phyloP scores from a whole-genome alignment of 2,113 vertebrate genomes.

The Perccottus glenii region DNA sequence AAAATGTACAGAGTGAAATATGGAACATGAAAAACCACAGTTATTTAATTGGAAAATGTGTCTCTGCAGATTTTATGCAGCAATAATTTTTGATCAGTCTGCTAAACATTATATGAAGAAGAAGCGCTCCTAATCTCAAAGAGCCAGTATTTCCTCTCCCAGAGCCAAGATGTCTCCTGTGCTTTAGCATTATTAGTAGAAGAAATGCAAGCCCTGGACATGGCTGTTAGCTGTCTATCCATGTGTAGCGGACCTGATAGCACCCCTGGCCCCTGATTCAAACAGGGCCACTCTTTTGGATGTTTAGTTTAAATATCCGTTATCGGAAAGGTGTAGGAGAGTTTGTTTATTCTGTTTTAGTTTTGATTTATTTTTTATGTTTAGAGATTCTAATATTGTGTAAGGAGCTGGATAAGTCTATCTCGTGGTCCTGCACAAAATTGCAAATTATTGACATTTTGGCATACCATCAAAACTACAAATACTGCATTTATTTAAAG shows the following conservation, averaged over 20 bases:
- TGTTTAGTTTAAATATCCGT: too few species aligned
- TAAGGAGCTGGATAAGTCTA: too few species aligned
- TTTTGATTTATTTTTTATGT: too few species aligned
- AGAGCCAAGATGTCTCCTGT: neutral
- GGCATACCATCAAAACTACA: too few species aligned
- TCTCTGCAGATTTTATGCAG: neutral
- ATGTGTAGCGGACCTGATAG: neutral
- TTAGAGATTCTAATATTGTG: too few species aligned
- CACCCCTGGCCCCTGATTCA: neutral
- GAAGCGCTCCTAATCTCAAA: neutral
- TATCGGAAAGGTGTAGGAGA: too few species aligned
- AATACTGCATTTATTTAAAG: too few species aligned
- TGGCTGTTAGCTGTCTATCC: neutral
- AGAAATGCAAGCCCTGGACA: neutral
- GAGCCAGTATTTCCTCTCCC: neutral
- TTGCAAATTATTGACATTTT: too few species aligned
- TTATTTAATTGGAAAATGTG: slow-evolving; percentile 1
- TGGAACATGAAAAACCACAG: slow-evolving; percentile 4
- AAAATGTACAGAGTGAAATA: neutral
- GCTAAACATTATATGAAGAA: slow-evolving; percentile 2
- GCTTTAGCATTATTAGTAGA: neutral
- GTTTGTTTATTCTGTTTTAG: too few species aligned
- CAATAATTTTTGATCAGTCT: slow-evolving; percentile 6
- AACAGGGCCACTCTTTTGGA: neutral
- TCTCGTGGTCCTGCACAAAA: too few species aligned